phyloP scores from a whole-genome alignment of 2,113 vertebrate genomes.

The Takifugu bimaculatus region DNA sequence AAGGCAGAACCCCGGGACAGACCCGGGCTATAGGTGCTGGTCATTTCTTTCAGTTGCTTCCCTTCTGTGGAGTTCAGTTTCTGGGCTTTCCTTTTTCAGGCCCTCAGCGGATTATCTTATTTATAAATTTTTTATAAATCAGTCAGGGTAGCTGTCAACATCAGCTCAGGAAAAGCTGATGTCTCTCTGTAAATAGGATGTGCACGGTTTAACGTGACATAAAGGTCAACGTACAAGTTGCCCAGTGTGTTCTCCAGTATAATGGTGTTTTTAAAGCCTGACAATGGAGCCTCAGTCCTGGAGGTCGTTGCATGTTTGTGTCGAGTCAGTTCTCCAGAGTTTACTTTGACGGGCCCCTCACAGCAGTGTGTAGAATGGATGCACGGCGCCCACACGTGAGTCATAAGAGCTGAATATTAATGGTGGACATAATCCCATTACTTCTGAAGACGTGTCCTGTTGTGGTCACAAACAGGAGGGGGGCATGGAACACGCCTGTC shows the following conservation, averaged over 20 bases:
- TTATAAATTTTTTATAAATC: too few relatives aligned
- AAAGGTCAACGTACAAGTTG: slow-evolving; percentile 26
- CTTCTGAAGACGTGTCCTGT: slow-evolving; percentile 46
- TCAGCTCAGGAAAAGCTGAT: not conserved
- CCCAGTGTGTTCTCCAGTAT: slow-evolving; percentile 38
- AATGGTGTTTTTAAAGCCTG: slow-evolving; percentile 41
- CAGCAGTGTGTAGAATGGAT: slow-evolving; percentile 27
- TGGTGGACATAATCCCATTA: slow-evolving; percentile 63
- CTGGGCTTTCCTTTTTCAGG: too few relatives aligned
- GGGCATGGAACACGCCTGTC: slow-evolving; percentile 22
- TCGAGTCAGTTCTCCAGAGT: slow-evolving; percentile 30
- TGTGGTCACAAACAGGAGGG: slow-evolving; percentile 11
- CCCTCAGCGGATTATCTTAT: not conserved
- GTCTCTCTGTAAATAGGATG: slow-evolving; percentile 6
- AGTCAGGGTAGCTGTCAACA: too few relatives aligned
- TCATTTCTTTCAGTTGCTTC: too few relatives aligned
- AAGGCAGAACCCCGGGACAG: too few relatives aligned
- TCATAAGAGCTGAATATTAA: slow-evolving; percentile 52
- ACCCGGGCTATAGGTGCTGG: too few relatives aligned
- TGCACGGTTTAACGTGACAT: slow-evolving; percentile 9
- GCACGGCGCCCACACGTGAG: slow-evolving; percentile 46
- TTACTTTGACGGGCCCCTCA: slow-evolving; percentile 32
- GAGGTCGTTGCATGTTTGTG: slow-evolving; percentile 35
- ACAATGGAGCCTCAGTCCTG: slow-evolving; percentile 48
- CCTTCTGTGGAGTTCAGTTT: too few relatives aligned